Base-by-base conservation (phyloP, 2,797 vertebrate genomes). In the Triplophysa yarkandensis region DNA sequence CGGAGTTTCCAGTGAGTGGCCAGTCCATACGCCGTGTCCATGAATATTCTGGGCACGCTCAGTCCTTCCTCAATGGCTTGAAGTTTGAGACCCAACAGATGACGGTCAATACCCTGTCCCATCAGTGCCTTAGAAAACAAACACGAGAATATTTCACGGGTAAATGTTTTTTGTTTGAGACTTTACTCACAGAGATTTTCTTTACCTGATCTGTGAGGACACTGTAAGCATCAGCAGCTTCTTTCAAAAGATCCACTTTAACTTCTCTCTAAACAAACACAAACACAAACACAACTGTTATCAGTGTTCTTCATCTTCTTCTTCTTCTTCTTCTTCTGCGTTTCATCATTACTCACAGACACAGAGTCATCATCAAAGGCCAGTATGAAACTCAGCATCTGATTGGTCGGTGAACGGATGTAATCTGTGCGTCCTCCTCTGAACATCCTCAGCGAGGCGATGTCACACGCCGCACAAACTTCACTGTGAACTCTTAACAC, bases 1-100 rank as follows among this genome's bases (percentile, higher is more conserved):
- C 92, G 81, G n/a, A 95, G 90, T 34, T 91, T 95, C 91, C 90
- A 94, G 85, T 95, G 93, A 0, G 92, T 93, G 0, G 93, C 93
- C 65, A 94, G 77, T 2, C 93, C 93, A 34, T 93, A 95, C 0
- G 92, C 93, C 0, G 93, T 94, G 62, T 95, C 93, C 93, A 95
- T 95, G 82, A 94, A 93, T 48, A 95, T 77, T 64, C 91, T 89
- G 28, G 93, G 93, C 39, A 95, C 88, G 54, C 92, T 94, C 75
- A 87, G 77, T 30, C 93, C 92, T 65, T 93, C 89, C 79, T 91
- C 87, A 5, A 95, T 94, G 81, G 93, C 92, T 86, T 94, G 92
- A 68, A 94, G 88, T 83, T 94, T 95, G 64, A 95, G 86, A 2
- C 91, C 93, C 83, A 95, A 83, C 83, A 95, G 84, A 85, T 94